Base-by-base conservation (phyloP, 53 echinoderm and acorn worm genomes). In the Crossaster papposus region DNA sequence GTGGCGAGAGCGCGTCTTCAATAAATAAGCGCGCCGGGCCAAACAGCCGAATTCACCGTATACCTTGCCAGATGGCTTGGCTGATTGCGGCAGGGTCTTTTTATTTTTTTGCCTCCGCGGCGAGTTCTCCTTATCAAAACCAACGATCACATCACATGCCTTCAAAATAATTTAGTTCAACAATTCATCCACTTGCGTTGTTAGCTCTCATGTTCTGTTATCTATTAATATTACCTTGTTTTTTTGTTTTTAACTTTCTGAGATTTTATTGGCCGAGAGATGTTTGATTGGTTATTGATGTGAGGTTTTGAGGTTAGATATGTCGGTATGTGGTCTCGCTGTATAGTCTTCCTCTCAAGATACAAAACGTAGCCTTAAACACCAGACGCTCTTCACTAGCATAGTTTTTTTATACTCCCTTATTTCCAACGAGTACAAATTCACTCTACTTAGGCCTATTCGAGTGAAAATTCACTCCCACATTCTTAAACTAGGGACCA, bases 61-160 rank as follows among this genome's bases (percentile, higher is more conserved):
- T n/a, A n/a, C n/a, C n/a, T n/a, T n/a, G n/a, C n/a, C 81, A 81
- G 81, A 81, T 81, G 81, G 81, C 9, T 44, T 15, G 23, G 81
- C 52, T 81, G 81, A 81, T 81, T 81, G 81, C 64, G 3, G 81
- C 64, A 3, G 17, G 33, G 44, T 9, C 44, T 30, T 62, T n/a
- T n/a, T n/a, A n/a, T n/a, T n/a, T n/a, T n/a, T n/a, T 32, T 14
- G 52, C 81, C 58, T 32, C 63, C n/a, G 23, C 23, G 30, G 32
- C 32, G 32, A 81, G n/a, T 29, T 0, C 26, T 54, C 54, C 80
- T 28, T 12, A 53, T 24, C 14, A 34, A 58, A 33, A 51, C 33
- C 62, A 81, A 81, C 34, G 31, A 62, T 81, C 81, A 5, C 13
- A 30, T 81, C 62, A 35, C 81, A 81, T 81, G n/a, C n/a, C n/a